Conservation (phyloP, 1,140 invertebrate species). For the Aphis craccivora region DNA sequence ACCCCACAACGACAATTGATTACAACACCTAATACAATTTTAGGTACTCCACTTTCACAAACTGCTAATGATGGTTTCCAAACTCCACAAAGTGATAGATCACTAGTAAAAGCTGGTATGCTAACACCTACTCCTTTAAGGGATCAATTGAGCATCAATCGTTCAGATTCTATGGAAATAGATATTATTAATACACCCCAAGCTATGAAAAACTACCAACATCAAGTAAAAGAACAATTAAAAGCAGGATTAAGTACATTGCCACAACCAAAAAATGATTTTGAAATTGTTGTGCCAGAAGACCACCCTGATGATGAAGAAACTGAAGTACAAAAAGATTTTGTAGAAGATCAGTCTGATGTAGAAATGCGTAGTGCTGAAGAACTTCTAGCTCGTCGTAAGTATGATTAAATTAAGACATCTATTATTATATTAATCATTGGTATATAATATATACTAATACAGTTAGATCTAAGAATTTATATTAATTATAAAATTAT, state of each 20-base stretch:
- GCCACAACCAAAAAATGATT: conserved; percentile 94
- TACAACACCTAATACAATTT: conserved; percentile 93
- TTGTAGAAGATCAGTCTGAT: conserved; percentile 88
- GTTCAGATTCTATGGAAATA: conserved; percentile 78
- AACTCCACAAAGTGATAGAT: conserved; percentile 59
- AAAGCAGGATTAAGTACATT: conserved; percentile 78
- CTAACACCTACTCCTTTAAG: conserved; percentile 75
- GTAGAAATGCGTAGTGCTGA: conserved; percentile 70
- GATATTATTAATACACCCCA: conserved; percentile 72
- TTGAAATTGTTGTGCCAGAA: conserved; percentile 96
- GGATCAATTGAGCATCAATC: conserved; percentile 95
- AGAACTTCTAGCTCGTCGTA: conserved; percentile 50
- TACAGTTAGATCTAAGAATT: neutral
- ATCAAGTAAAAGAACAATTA: conserved; percentile 77
- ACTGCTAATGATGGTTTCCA: conserved; percentile 61
- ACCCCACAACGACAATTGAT: conserved; percentile 77
- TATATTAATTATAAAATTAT: neutral
- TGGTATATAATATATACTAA: neutral
- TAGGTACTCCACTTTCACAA: conserved; percentile 90
- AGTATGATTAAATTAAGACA: conserved; percentile 24
- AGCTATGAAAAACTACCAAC: conserved; percentile 71
- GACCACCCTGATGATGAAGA: conserved; percentile 65
- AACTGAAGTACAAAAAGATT: conserved; percentile 64
- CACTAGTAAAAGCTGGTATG: conserved; percentile 53
- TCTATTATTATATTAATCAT: conserved; percentile 26